Conservation (phyloP, 2,113 vertebrate genomes). For the Scolopax mira region DNA sequence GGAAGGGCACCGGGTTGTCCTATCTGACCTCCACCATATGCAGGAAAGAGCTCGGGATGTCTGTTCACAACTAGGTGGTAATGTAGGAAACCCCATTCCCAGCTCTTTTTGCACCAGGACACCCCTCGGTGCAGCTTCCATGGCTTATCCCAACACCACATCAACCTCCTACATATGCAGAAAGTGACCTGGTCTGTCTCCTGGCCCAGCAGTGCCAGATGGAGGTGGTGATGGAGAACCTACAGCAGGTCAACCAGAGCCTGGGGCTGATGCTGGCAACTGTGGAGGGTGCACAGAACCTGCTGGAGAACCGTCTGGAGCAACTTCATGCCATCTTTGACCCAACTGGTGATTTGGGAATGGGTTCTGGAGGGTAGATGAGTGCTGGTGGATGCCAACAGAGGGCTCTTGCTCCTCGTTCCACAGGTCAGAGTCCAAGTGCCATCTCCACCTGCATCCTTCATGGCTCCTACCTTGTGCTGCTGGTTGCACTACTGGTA, state of each 20-base stretch:
- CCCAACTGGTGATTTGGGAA: slow-evolving; percentile 67
- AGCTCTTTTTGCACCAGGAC: rapidly evolving
- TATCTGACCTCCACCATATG: slow-evolving; percentile 60
- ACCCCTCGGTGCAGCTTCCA: background rate
- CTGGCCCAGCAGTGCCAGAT: slow-evolving; percentile 76
- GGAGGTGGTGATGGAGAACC: slow-evolving; percentile 72
- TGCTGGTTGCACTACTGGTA: slow-evolving; percentile 72
- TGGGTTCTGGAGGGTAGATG: background rate
- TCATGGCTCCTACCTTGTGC: slow-evolving; percentile 68
- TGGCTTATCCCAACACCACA: rapidly evolving
- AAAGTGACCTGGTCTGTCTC: slow-evolving; percentile 72
- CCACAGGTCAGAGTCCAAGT: slow-evolving; percentile 68
- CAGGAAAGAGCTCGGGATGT: slow-evolving; percentile 69
- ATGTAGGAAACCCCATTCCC: rapidly evolving
- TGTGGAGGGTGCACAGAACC: slow-evolving; percentile 67
- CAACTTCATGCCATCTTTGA: slow-evolving; percentile 70
- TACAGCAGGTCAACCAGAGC: slow-evolving; percentile 78
- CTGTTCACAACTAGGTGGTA: slow-evolving; percentile 65
- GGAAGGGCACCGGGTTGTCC: slow-evolving; percentile 65
- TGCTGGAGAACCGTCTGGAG: slow-evolving; percentile 73
- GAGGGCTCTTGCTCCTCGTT: background rate
- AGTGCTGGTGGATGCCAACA: background rate
- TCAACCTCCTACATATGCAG: background rate
- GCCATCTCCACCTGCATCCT: slow-evolving; percentile 74
- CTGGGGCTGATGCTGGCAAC: slow-evolving; percentile 71